Conservation (phyloP, 2,888 invertebrate genomes). For the Lasioglossum morio region DNA sequence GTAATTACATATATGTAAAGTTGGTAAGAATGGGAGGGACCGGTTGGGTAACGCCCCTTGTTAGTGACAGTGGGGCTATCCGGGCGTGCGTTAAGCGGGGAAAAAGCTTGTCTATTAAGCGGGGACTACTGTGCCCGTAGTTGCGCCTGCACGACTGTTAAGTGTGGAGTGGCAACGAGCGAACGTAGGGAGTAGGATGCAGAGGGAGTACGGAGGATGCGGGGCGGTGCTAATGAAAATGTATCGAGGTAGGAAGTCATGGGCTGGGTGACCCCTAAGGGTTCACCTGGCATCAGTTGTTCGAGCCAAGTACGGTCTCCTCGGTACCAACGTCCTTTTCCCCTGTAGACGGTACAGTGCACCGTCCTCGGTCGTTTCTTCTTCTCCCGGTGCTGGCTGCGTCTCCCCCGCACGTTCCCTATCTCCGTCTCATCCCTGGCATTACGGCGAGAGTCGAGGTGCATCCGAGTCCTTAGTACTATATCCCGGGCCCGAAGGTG, state of each 20-base stretch:
- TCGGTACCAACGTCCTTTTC: slow-evolving; percentile 36
- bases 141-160: slow-evolving; percentile 40
- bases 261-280: slow-evolving; percentile 63
- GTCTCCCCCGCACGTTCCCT: slow-evolving; percentile 21
- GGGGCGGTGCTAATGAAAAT: slow-evolving; percentile 75
- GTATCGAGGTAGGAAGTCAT: slow-evolving; percentile 74
- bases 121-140: slow-evolving; percentile 21
- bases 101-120: slow-evolving; percentile 7
- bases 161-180: slow-evolving; percentile 29
- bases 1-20: slow-evolving; percentile 6
- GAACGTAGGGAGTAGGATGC: slow-evolving; percentile 5
- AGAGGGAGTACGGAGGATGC: not conserved
- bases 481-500: slow-evolving; percentile 68
- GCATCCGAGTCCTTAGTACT: slow-evolving; percentile 65
- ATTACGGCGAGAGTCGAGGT: slow-evolving; percentile 61
- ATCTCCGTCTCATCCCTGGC: slow-evolving; percentile 51
- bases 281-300: slow-evolving; percentile 63
- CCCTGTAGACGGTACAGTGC: slow-evolving; percentile 29
- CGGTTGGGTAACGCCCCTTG: not conserved
- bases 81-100: not conserved
- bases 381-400: slow-evolving; percentile 24
- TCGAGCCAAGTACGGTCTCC: slow-evolving; percentile 57
- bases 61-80: not conserved
- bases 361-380: slow-evolving; percentile 32
- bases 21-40: not conserved